These are phyloP conservation scores for Nemapogon koenigi DNA, from an alignment of 2,888 invertebrate species.

Conservation along the genomic window DNA sequence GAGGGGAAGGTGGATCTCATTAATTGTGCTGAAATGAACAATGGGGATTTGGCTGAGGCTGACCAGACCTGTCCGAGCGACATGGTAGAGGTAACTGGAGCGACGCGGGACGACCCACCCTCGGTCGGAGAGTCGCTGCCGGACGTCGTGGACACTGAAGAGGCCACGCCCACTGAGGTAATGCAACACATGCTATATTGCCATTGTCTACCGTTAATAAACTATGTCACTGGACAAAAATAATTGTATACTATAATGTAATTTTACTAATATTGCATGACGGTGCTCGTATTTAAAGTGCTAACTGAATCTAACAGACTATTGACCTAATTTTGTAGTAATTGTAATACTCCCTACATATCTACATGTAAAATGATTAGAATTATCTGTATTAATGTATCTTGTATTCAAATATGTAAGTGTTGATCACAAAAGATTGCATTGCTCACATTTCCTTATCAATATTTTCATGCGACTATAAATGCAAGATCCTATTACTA, in stretches of 20 bases:
- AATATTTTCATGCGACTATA: too few relatives aligned
- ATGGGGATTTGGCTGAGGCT: constrained; percentile 82
- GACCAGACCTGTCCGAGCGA: constrained; percentile 72
- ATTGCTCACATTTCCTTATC: too few relatives aligned
- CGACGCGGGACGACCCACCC: constrained; percentile 24
- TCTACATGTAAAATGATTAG: too few relatives aligned
- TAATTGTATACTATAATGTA: background rate
- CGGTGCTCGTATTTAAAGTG: too few relatives aligned
- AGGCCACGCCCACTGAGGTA: constrained; percentile 60
- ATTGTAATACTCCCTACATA: too few relatives aligned
- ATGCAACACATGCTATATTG: constrained; percentile 48
- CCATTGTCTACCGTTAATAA: constrained; percentile 53
- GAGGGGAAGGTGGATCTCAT: constrained; percentile 53
- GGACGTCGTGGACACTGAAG: constrained; percentile 57
- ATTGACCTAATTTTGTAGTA: too few relatives aligned
- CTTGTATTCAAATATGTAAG: too few relatives aligned
- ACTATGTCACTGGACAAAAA: constrained; percentile 23
- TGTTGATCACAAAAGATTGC: too few relatives aligned
- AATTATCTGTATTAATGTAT: too few relatives aligned
- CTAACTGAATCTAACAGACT: too few relatives aligned
- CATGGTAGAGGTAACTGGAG: constrained; percentile 25
- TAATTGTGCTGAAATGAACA: constrained; percentile 62
- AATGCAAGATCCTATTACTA: too few relatives aligned
- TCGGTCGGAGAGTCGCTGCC: constrained; percentile 40
- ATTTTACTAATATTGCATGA: too few relatives aligned